Evolutionary conservation across 2,113 vertebrate genomes (phyloP).

Genomic region (Machaerirhynchus nigripectus): DNA sequence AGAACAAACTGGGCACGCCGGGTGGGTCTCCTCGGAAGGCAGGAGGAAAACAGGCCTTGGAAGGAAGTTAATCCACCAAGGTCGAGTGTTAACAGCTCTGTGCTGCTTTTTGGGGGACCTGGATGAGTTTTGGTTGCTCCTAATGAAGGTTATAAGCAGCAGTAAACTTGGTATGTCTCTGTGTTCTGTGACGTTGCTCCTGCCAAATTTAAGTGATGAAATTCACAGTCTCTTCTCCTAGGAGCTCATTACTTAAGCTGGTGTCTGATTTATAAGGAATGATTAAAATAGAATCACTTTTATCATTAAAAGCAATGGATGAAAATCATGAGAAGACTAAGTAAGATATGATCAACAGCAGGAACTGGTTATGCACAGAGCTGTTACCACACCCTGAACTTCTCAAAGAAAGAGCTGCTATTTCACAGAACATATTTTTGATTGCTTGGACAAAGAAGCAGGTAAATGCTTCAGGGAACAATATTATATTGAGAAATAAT

Average conservation of each 20-base stretch:
- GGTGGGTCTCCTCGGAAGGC: neutral
- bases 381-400: neutral
- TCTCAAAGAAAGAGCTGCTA: neutral
- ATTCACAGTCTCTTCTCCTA: neutral
- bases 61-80: neutral
- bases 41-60: neutral
- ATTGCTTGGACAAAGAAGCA: neutral
- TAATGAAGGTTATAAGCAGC: neutral
- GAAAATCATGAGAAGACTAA: neutral
- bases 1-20: neutral
- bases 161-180: accelerated
- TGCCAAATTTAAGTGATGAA: neutral
- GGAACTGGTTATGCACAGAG: neutral
- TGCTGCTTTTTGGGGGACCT: neutral
- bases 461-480: neutral
- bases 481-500: neutral
- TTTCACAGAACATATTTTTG: neutral
- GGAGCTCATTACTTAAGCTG: neutral
- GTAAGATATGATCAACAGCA: neutral
- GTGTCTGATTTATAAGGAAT: neutral
- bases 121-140: neutral
- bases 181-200: neutral
- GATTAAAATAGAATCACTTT: neutral
- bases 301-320: neutral
- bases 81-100: neutral